phyloP scores from a whole-genome alignment of 1,140 invertebrate genomes.

The Neodiprion virginianus region DNA sequence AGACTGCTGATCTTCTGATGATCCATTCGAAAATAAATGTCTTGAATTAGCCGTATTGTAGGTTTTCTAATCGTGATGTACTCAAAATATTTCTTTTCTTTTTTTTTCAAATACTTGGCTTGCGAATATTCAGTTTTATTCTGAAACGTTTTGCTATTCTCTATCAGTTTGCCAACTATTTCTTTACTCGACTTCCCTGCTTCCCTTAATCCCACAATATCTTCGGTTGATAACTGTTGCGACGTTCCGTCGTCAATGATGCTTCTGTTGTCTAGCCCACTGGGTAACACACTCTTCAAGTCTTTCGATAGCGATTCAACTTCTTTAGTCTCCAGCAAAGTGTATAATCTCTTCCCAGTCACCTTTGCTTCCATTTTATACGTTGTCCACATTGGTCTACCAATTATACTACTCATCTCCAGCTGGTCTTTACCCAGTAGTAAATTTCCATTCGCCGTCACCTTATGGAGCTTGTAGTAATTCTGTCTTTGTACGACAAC shows the following conservation, averaged over 20 bases:
- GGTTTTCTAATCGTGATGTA: conserved; percentile 79
- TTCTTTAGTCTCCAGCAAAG: conserved; percentile 63
- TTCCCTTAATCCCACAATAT: conserved; percentile 80
- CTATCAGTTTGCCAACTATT: conserved; percentile 86
- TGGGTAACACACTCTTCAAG: conserved; percentile 49
- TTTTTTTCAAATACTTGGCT: conserved; percentile 94
- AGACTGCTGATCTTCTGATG: conserved; percentile 80
- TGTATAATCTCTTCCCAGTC: conserved; percentile 65
- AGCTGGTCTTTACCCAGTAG: conserved; percentile 76
- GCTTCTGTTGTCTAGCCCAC: conserved; percentile 83
- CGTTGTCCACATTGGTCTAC: conserved; percentile 77
- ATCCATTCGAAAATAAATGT: conserved; percentile 82
- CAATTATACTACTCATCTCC: conserved; percentile 72
- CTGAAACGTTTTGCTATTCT: conserved; percentile 87
- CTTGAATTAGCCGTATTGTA: conserved; percentile 74
- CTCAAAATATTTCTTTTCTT: conserved; percentile 89
- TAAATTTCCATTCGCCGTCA: conserved; percentile 67
- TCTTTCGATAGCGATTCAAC: conserved; percentile 45
- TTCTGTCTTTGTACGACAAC: conserved; percentile 78
- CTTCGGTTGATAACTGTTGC: conserved; percentile 82
- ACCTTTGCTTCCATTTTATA: conserved; percentile 78
- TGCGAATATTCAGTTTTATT: conserved; percentile 92
- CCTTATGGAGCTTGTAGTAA: conserved; percentile 78
- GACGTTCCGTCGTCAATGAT: conserved; percentile 86
- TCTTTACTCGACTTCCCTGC: conserved; percentile 78